phyloP scores from a whole-genome alignment of 2,797 vertebrate species.

The Nasua narica region DNA sequence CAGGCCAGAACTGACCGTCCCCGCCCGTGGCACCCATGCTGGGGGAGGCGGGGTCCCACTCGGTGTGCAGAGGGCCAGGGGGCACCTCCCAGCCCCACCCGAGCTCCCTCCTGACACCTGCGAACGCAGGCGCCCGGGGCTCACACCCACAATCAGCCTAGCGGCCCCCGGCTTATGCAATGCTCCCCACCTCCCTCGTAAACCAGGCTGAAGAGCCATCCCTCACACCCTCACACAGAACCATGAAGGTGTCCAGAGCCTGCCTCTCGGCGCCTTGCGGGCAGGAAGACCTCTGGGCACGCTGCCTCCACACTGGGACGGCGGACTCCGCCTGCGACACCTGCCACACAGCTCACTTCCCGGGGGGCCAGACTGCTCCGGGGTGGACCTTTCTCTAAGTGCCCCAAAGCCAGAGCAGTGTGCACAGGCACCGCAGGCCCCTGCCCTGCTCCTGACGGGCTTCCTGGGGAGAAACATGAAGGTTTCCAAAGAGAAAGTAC shows the following conservation, averaged over 20 bases:
- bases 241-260: neutral
- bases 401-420: neutral
- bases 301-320: neutral
- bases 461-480: neutral
- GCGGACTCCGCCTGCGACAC: accelerated
- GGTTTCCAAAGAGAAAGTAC: conserved; percentile 52
- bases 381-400: neutral
- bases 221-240: neutral
- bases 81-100: neutral
- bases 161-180: conserved; percentile 58
- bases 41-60: neutral
- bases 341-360: neutral
- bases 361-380: neutral
- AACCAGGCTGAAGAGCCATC: neutral
- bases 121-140: neutral
- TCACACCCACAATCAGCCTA: neutral
- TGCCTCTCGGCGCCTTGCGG: neutral
- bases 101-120: neutral
- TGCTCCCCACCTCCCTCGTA: conserved; percentile 83
- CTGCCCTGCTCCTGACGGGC: neutral
- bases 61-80: neutral
- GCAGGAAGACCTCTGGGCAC: neutral
- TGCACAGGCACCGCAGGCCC: accelerated
- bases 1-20: neutral
- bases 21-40: neutral